Evolutionary conservation across 2,113 vertebrate species (phyloP), one percentile per base, ranked within the genome.

Genomic region (Epinephelus fuscoguttatus): DNA sequence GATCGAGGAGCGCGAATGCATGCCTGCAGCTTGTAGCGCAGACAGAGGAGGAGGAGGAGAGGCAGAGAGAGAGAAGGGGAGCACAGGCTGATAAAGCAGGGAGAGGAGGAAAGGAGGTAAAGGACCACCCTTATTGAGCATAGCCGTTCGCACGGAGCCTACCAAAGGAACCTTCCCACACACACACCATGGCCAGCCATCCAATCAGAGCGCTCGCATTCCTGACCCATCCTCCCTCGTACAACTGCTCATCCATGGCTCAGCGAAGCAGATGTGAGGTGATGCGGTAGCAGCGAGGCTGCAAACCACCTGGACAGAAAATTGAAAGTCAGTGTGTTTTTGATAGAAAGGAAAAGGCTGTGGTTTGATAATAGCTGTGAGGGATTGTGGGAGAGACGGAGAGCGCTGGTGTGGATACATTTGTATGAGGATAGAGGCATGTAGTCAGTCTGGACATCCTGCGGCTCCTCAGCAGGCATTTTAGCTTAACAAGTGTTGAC

Each of bases 161-260:
- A 90, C 89, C 88, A 83, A 82, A 90, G 82, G 63, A 85, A 81
- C 90, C 93, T 88, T 88, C 91, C 91, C 91, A 91, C 89, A 90
- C 89, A 93, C 93, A 93, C 90, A 93, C 91, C 93, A 93, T 79
- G 27, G 78, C 52, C 52, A 11, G 68, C 49, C 82, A 88, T 78
- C 94, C 94, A 94, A 94, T 94, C 85, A 78, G 86, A 89, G 74
- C n/a, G n/a, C 88, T 85, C 62, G 0, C 87, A 88, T 92, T 88
- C 73, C 64, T 89, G 84, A 86, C 73, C 93, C 91, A 75, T 93
- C 94, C 91, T 92, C 93, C 92, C 88, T 80, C 82, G 78, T 92
- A 87, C 89, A 88, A 88, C 90, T 91, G 94, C 90, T 90, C 91
- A 85, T 89, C 79, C 78, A 78, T 78, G 89, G 91, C 85, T 87